phyloP scores from a whole-genome alignment of 2,797 vertebrate species.

The Rhabdomys pumilio region DNA sequence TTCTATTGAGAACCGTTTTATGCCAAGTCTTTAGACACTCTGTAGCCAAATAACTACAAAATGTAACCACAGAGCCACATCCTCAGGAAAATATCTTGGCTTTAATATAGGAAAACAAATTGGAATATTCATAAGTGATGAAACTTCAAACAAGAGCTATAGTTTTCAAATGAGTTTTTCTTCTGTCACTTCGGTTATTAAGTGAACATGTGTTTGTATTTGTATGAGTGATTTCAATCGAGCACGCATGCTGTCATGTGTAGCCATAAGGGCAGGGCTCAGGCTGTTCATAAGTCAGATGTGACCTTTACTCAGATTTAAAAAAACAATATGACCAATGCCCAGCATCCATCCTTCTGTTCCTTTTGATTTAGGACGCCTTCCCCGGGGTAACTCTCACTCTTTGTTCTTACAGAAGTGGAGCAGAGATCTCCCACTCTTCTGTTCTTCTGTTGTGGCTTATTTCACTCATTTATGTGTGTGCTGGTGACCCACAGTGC shows the following conservation, averaged over 20 bases:
- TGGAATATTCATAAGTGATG: slow-evolving; percentile 43
- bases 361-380: background rate
- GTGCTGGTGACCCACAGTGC: background rate
- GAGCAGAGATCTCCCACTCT: background rate
- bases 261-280: background rate
- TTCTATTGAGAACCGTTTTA: background rate
- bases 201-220: slow-evolving; percentile 19
- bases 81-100: slow-evolving; percentile 19
- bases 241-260: background rate
- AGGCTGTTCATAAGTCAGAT: slow-evolving; percentile 22
- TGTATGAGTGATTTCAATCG: background rate
- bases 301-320: slow-evolving; percentile 23
- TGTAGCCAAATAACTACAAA: slow-evolving; percentile 41
- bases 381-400: background rate
- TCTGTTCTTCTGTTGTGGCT: background rate
- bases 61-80: background rate
- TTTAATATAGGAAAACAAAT: slow-evolving; percentile 37
- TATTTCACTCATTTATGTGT: background rate
- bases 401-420: background rate
- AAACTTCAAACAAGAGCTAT: slow-evolving; percentile 15
- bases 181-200: slow-evolving; percentile 13
- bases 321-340: background rate
- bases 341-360: background rate
- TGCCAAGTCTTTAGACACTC: slow-evolving; percentile 42
- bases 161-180: slow-evolving; percentile 38